Conservation (phyloP, 2,113 vertebrate species). For the Podiceps cristatus region DNA sequence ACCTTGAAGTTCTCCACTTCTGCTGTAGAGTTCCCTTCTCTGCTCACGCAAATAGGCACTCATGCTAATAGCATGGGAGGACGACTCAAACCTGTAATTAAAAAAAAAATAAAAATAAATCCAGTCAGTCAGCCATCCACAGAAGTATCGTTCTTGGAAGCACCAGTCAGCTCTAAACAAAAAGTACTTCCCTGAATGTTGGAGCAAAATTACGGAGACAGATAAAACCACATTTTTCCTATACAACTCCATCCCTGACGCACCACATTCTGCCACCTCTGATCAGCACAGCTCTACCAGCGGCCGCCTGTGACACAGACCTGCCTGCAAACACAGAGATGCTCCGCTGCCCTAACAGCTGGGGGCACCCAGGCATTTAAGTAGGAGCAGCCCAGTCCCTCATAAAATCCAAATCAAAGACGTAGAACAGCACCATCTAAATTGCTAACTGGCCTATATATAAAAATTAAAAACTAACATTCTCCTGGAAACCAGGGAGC, state of each 20-base stretch:
- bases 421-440: too few relatives aligned
- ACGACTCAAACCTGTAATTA: conserved; percentile 89
- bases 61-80: conserved; percentile 99
- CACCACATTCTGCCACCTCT: background rate
- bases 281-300: background rate
- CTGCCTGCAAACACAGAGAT: too few relatives aligned
- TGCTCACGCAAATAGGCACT: conserved; percentile 96
- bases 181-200: background rate
- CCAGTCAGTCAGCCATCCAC: background rate
- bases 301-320: too few relatives aligned
- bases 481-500: background rate
- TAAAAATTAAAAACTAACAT: accelerated
- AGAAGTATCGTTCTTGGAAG: background rate
- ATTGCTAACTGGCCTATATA: background rate
- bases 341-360: background rate
- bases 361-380: background rate
- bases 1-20: conserved; percentile 99
- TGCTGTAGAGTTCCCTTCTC: conserved; percentile 94
- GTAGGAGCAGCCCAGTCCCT: too few relatives aligned
- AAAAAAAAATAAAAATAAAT: background rate
- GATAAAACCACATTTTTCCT: background rate
- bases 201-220: background rate
- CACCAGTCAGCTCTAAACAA: background rate
- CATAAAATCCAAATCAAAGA: background rate
- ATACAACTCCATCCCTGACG: background rate